phyloP scores from a whole-genome alignment of 2,888 invertebrate species.

The Monoplex corrugatus region DNA sequence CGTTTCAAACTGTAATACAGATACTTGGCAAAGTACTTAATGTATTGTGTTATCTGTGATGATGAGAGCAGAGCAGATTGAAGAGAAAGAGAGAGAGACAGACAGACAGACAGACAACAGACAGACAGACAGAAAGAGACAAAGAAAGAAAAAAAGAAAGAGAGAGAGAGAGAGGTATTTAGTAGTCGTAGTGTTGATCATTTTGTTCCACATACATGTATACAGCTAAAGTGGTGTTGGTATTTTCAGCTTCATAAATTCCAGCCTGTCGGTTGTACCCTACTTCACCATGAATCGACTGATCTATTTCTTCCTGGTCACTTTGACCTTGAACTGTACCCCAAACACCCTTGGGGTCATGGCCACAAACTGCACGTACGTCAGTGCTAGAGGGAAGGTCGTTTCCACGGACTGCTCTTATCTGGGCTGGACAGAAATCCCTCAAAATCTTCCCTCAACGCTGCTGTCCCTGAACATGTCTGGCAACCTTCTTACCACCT shows the following conservation, averaged over 20 bases:
- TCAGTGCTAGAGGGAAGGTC: not conserved
- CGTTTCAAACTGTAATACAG: too few species aligned
- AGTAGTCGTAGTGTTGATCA: too few species aligned
- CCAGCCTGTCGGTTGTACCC: too few species aligned
- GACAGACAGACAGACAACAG: not conserved
- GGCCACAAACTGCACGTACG: conserved; percentile 27
- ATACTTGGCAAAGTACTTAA: too few species aligned
- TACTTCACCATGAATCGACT: not conserved
- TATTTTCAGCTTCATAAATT: too few species aligned
- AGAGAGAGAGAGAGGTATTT: too few species aligned
- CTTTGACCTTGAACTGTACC: conserved; percentile 20
- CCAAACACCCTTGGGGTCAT: not conserved
- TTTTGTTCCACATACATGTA: not conserved
- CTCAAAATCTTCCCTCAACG: conserved; percentile 19
- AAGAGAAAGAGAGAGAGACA: not conserved
- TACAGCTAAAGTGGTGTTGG: not conserved
- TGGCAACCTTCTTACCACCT: not conserved
- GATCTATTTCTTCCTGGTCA: too few species aligned
- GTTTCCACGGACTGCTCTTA: conserved; percentile 40
- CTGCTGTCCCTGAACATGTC: not conserved
- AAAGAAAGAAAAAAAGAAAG: too few species aligned
- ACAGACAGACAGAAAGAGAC: not conserved
- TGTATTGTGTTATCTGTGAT: too few species aligned
- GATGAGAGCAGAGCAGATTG: too few species aligned
- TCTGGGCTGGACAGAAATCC: conserved; percentile 13